Percentiles rank a stretch among this genome's conserved stretches.
These are phyloP conservation scores for Nomada lathburiana DNA, from an alignment of 2,888 invertebrate species.

Conservation along the genomic window DNA sequence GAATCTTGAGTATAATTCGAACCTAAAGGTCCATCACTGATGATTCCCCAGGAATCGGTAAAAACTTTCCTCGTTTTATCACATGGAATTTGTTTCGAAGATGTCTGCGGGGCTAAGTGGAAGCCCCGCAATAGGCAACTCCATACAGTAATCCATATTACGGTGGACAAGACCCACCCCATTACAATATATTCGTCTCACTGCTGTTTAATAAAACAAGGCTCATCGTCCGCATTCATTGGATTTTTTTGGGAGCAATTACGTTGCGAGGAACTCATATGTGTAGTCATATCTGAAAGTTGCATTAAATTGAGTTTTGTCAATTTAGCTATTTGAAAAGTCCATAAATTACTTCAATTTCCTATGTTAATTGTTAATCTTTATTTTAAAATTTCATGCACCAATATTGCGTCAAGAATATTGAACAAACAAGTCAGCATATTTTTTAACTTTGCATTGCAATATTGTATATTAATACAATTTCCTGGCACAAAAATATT, in stretches of 20 bases:
- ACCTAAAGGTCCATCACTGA: constrained; percentile 94
- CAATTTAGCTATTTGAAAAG: background rate
- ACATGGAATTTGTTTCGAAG: constrained; percentile 87
- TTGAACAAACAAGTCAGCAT: background rate
- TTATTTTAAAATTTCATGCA: too few species aligned
- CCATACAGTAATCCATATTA: constrained; percentile 82
- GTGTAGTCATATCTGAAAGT: constrained; percentile 50
- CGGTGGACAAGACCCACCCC: constrained; percentile 79
- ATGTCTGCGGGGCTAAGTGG: constrained; percentile 79
- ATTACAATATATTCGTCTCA: constrained; percentile 77
- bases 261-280: background rate
- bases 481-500: background rate
- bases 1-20: constrained; percentile 96
- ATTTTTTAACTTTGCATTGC: background rate
- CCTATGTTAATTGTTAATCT: too few species aligned
- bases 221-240: constrained; percentile 64
- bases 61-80: constrained; percentile 94
- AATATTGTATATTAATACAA: constrained; percentile 1
- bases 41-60: constrained; percentile 92
- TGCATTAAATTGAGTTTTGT: background rate
- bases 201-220: constrained; percentile 55
- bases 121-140: constrained; percentile 80
- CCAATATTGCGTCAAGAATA: background rate
- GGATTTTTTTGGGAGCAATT: constrained; percentile 53
- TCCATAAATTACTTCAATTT: too few species aligned